These are phyloP conservation scores for Callyntrura guangdongensis DNA, from an alignment of 2,888 invertebrate species.

Conservation along the genomic window DNA sequence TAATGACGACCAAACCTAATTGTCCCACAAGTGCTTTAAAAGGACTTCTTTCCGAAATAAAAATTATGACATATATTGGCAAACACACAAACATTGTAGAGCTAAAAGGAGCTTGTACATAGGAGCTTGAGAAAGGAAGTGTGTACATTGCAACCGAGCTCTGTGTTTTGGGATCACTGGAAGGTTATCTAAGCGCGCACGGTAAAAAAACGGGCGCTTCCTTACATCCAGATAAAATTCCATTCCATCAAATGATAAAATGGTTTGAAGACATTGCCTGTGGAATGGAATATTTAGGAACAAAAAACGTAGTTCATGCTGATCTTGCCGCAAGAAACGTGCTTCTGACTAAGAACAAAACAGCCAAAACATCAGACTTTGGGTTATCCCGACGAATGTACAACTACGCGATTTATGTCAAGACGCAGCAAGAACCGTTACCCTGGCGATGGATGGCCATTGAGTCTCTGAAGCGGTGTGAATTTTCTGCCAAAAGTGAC, in stretches of 20 bases:
- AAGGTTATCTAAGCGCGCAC: not conserved
- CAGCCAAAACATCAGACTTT: constrained; percentile 51
- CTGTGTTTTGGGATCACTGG: constrained; percentile 5
- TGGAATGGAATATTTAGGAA: constrained; percentile 46
- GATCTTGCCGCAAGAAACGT: constrained; percentile 47
- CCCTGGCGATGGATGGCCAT: constrained; percentile 62
- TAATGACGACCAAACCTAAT: not conserved
- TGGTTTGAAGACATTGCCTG: constrained; percentile 44
- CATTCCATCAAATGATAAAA: not conserved
- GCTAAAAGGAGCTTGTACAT: constrained; percentile 43
- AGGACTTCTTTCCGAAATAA: constrained; percentile 48
- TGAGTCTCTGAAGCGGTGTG: constrained; percentile 46
- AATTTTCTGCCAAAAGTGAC: constrained; percentile 47
- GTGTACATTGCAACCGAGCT: constrained; percentile 26
- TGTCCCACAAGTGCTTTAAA: constrained; percentile 11
- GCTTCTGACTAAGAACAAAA: not conserved
- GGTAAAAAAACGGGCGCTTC: too few species aligned
- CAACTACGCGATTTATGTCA: not conserved
- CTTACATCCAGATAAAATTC: too few species aligned
- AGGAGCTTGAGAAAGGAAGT: not conserved
- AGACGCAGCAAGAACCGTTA: not conserved
- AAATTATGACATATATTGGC: constrained; percentile 49
- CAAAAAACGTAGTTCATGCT: constrained; percentile 1
- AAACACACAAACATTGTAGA: constrained; percentile 41
- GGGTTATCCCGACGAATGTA: constrained; percentile 22